Conservation (phyloP, 2,113 vertebrate genomes). For the Sylvicapra grimmia region DNA sequence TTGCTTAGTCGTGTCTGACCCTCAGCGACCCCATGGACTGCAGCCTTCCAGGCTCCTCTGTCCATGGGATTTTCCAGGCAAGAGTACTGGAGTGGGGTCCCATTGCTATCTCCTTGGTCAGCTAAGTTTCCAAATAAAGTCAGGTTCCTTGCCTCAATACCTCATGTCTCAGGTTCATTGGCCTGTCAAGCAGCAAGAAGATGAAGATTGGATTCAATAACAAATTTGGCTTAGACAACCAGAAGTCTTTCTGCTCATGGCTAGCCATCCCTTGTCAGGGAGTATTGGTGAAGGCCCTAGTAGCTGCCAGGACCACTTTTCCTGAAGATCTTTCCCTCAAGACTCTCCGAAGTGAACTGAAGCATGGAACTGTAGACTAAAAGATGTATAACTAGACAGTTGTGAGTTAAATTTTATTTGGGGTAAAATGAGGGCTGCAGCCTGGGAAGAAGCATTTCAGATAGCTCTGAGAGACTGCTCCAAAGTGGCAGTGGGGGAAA, state of each 20-base stretch:
- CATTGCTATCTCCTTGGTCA: background rate
- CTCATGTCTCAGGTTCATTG: rapidly evolving
- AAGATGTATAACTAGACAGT: background rate
- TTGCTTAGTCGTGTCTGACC: no score
- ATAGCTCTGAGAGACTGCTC: background rate
- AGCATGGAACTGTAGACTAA: background rate
- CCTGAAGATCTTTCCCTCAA: background rate
- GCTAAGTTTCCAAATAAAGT: background rate
- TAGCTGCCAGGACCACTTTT: background rate
- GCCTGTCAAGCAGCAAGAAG: background rate
- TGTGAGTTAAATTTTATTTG: background rate
- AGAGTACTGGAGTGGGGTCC: no score
- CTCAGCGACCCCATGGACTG: no score
- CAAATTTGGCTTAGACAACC: background rate
- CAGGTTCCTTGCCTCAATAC: background rate
- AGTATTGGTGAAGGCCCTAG: background rate
- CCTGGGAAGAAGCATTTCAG: background rate
- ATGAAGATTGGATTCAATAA: background rate
- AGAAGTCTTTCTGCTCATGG: background rate
- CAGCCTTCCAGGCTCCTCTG: no score
- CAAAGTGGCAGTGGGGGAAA: background rate
- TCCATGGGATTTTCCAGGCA: no score
- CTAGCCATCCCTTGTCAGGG: background rate
- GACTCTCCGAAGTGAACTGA: background rate
- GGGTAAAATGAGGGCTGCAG: background rate